Base-by-base conservation (phyloP, 92 coral and sea anemone species). In the Parazoanthus atlanticus region DNA sequence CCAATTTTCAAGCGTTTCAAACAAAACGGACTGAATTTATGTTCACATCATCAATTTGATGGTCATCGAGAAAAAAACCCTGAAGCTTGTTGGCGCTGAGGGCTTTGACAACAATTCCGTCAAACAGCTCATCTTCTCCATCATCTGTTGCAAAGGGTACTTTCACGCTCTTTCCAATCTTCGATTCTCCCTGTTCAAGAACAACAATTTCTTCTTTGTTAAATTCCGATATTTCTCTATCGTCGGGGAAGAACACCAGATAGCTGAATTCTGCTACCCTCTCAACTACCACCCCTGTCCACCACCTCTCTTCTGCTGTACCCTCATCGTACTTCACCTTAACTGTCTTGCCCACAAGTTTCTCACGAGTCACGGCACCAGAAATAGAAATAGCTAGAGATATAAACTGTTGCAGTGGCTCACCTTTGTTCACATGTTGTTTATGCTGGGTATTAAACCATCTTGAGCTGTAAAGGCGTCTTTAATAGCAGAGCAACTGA, bases 171-270 rank as follows among this genome's bases (percentile, higher is more conserved):
- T 69, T 84, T 67, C 52, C 61, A 74, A 84, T 38, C 61, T 85
- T 52, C 65, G 81, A 72, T 29, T 85, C 79, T 78, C 79, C 43
- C 79, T 73, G 71, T 85, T 46, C 81, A 85, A 85, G 30, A 74
- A 74, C 80, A 54, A 73, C 80, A 46, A 85, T 29, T 26, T 81
- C 86, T 70, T 85, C 88, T 66, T 49, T 85, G 76, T 34, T 47
- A 29, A 85, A 25, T 49, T 85, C 67, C 79, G 69, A 64, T 54
- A 85, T 52, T 32, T 85, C 88, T 77, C 64, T 38, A 71, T 71
- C 78, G 76, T 83, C 54, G 75, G 87, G 30, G 54, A 83, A 83
- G 76, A 56, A 83, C 87, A 83, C 76, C 54, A 69, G 87, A 61
- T 83, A 83, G 72, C 54, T 80, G 34, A 80, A 46, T 43, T 43